phyloP scores from a whole-genome alignment of 2,797 vertebrate species.

The Margarornis squamiger region DNA sequence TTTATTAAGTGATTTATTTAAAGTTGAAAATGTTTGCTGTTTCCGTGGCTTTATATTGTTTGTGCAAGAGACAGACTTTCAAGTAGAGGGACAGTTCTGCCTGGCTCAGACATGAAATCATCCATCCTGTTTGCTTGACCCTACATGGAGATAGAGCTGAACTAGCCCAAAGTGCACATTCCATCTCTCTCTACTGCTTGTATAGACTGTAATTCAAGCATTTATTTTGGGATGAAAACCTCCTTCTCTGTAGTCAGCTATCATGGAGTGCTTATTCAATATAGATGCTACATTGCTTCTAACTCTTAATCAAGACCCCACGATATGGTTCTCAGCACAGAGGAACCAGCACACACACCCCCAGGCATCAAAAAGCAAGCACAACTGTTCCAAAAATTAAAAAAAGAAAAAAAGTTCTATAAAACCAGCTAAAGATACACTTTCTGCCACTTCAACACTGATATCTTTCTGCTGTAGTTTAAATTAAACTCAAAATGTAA shows the following conservation, averaged over 20 bases:
- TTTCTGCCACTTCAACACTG: neutral
- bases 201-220: neutral
- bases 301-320: neutral
- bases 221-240: neutral
- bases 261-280: neutral
- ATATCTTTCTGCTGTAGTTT: neutral
- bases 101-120: neutral
- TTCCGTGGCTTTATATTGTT: neutral
- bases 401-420: neutral
- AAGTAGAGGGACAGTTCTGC: neutral
- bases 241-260: neutral
- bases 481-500: neutral
- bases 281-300: neutral
- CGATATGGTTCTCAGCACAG: neutral
- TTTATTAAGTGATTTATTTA: neutral
- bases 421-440: neutral
- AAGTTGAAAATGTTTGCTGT: neutral
- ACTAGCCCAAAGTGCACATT: neutral
- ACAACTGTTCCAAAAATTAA: neutral
- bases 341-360: neutral
- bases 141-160: neutral
- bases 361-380: neutral
- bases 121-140: accelerated
- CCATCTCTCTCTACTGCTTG: neutral
- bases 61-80: neutral